phyloP scores from a whole-genome alignment of 2,888 invertebrate species.

The Diogma glabrata region DNA sequence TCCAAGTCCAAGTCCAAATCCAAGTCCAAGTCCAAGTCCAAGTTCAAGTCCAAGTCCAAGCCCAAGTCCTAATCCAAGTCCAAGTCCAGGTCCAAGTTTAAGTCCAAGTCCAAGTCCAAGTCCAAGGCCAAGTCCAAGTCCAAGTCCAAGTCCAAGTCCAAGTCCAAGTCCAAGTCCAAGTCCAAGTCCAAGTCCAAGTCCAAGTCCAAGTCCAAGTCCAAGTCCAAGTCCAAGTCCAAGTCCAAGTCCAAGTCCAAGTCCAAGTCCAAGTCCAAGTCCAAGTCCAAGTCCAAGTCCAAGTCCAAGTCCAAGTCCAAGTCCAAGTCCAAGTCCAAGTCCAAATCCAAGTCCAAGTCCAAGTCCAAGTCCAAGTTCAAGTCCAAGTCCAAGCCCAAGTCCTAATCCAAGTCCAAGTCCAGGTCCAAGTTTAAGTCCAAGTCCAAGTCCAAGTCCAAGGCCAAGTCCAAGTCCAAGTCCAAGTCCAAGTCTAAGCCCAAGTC shows the following conservation, averaged over 20 bases:
- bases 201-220: constrained; percentile 13
- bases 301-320: constrained; percentile 12
- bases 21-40: constrained; percentile 12
- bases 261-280: constrained; percentile 14
- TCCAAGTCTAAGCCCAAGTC: too few relatives aligned
- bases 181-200: constrained; percentile 13
- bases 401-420: too few relatives aligned
- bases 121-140: constrained; percentile 12
- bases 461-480: too few relatives aligned
- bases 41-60: constrained; percentile 12
- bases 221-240: constrained; percentile 14
- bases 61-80: constrained; percentile 12
- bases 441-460: too few relatives aligned
- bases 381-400: too few relatives aligned
- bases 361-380: too few relatives aligned
- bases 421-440: too few relatives aligned
- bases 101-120: constrained; percentile 12
- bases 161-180: constrained; percentile 14
- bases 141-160: constrained; percentile 13
- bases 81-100: constrained; percentile 12
- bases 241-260: constrained; percentile 14
- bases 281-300: constrained; percentile 14
- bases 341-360: too few relatives aligned
- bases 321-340: constrained; percentile 10
- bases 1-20: constrained; percentile 11